A percentile compares a stretch with the other conserved stretches of the same genome.
phyloP scores from a whole-genome alignment of 1,140 invertebrate species.

The Rhyacophila brunnea region DNA sequence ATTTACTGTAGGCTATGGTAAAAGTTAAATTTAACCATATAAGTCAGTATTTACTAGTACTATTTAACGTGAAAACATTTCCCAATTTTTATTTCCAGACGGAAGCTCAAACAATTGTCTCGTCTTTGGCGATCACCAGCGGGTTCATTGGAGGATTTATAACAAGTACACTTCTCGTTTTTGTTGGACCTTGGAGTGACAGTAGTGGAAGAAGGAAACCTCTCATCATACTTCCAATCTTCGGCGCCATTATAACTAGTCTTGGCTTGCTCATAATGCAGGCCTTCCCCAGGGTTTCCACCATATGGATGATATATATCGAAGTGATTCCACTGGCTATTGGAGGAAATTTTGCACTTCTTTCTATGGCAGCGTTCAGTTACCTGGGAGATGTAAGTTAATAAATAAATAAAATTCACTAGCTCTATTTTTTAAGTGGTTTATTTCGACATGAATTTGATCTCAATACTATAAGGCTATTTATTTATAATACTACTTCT shows the following conservation, averaged over 20 bases:
- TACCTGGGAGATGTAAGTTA: slow-evolving; percentile 31
- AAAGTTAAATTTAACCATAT: too few species aligned
- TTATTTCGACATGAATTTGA: background rate
- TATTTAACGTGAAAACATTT: too few species aligned
- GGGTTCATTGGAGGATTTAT: slow-evolving; percentile 47
- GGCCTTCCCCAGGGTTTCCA: slow-evolving; percentile 43
- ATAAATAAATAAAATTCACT: too few species aligned
- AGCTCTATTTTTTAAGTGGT: too few species aligned
- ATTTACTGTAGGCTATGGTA: too few species aligned
- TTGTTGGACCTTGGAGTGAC: slow-evolving; percentile 52
- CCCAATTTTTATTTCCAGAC: slow-evolving; percentile 48
- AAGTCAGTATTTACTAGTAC: too few species aligned
- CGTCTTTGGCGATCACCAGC: slow-evolving; percentile 43
- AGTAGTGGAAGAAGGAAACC: slow-evolving; percentile 51
- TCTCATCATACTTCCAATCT: slow-evolving; percentile 44
- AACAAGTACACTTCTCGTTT: slow-evolving; percentile 43
- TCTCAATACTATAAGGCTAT: too few species aligned
- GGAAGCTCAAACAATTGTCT: slow-evolving; percentile 46
- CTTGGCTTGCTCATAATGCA: slow-evolving; percentile 43
- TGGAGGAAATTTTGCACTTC: slow-evolving; percentile 45
- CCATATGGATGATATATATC: slow-evolving; percentile 43
- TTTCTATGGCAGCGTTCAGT: slow-evolving; percentile 20
- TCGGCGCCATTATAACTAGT: slow-evolving; percentile 46
- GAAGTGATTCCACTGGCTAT: slow-evolving; percentile 48
- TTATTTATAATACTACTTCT: too few species aligned